Base-by-base conservation (phyloP, 92 coral and sea anemone genomes). In the Siderastrea radians region DNA sequence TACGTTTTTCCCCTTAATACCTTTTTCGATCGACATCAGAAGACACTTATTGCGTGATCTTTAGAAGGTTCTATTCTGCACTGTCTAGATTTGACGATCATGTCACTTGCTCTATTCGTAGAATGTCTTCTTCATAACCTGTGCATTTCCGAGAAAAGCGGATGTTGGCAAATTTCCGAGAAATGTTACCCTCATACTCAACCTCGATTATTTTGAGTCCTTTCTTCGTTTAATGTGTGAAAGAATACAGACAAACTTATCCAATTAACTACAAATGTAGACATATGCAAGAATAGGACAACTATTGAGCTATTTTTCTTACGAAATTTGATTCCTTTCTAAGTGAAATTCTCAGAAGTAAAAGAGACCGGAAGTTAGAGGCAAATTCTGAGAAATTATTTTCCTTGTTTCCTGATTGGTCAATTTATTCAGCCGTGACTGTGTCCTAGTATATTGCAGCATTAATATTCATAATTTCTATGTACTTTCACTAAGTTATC, bases 341-440 rank as follows among this genome's bases (percentile, higher is more conserved):
- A 2, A 7, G 3, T 14, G 10, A 5, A 59, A 16, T 77, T 77
- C 81, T 68, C 0, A 43, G 81, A 77, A 77, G 15, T 11, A 26
- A 10, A 69, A 69, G 13, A 69, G 4, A 69, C 74, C 74, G 74
- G 74, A 69, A 69, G 52, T 48, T 1, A 44, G 6, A 1, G 14
- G 10, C 51, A 26, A 7, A 11, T 72, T 78, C 82, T 16, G 38
- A 60, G 81, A 63, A 78, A 48, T 16, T 57, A 16, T 17, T 17
- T 16, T 78, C 71, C 62, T 65, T 46, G 53, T 17, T 62, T 62
- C 45, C 82, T 78, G 59, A 78, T 78, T 78, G 82, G 71, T 63
- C 16, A 57, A 3, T 78, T 61, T 61, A 47, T 1, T 55, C 65
- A 75, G 57, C 50, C 5, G 9, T 8, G 38, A 19, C 6, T 59